Conservation (phyloP, 2,888 invertebrate genomes). For the Lysandra bellargus region DNA sequence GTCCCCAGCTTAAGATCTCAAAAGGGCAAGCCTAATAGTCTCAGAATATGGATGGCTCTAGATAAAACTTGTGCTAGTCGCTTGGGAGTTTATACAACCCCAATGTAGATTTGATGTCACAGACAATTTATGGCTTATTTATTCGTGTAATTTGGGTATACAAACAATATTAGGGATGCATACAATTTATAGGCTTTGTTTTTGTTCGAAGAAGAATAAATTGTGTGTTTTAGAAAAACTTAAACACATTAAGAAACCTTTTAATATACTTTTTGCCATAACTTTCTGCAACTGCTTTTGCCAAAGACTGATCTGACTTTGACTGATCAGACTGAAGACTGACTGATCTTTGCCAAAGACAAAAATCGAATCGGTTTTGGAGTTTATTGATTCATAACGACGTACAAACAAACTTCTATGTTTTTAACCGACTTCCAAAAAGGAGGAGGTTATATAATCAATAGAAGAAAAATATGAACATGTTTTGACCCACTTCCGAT, state of each 20-base stretch:
- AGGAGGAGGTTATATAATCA: neutral
- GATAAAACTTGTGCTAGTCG: neutral
- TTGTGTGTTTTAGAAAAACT: too few relatives aligned
- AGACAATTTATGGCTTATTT: neutral
- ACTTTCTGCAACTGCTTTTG: too few relatives aligned
- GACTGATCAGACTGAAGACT: too few relatives aligned
- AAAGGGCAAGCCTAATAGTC: neutral
- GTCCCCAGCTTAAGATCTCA: neutral
- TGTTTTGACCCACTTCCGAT: neutral
- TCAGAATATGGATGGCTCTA: neutral
- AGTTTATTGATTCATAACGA: too few relatives aligned
- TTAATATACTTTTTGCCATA: too few relatives aligned
- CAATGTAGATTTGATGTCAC: neutral
- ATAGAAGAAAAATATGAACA: neutral
- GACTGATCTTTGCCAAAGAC: too few relatives aligned
- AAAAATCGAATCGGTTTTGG: too few relatives aligned
- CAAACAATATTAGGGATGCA: neutral
- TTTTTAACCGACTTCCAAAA: neutral
- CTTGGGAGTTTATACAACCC: neutral
- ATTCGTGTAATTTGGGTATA: neutral
- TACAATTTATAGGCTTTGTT: neutral
- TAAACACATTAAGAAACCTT: too few relatives aligned
- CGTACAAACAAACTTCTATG: neutral
- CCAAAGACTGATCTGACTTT: too few relatives aligned
- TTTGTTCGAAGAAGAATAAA: neutral